Conservation (phyloP, 92 coral and sea anemone species). For the Palythoa grandiflora region DNA sequence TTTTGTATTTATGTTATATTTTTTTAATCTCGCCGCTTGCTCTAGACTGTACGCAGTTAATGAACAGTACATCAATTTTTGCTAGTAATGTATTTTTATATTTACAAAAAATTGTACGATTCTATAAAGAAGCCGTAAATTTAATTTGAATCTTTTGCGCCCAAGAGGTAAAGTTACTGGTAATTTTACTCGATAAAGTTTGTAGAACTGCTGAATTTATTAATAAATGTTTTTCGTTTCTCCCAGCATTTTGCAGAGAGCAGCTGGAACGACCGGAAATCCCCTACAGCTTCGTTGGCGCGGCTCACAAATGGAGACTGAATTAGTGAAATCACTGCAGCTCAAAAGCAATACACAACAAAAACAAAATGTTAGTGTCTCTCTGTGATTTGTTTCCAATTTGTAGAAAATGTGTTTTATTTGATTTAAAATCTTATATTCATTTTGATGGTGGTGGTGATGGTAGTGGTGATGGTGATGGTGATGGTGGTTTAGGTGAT, state of each 20-base stretch:
- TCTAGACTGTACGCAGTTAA: not conserved
- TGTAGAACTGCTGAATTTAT: not conserved
- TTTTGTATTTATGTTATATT: not conserved
- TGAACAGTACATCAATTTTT: no score
- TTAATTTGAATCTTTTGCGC: no score
- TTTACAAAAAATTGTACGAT: no score
- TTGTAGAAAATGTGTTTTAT: not conserved
- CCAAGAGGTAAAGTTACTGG: no score
- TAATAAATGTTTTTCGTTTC: not conserved
- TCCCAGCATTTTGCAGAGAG: constrained; percentile 25
- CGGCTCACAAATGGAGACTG: constrained; percentile 31
- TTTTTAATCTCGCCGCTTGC: not conserved
- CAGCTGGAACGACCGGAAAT: constrained; percentile 44
- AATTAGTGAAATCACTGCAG: constrained; percentile 31
- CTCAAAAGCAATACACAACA: not conserved
- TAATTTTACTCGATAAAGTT: not conserved
- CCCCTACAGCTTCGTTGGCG: constrained; percentile 24
- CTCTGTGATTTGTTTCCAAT: not conserved
- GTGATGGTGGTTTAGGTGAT: no score
- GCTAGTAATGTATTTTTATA: no score
- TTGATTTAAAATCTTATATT: not conserved
- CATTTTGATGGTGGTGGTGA: no score
- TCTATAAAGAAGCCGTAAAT: no score
- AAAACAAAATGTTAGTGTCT: constrained; percentile 17
- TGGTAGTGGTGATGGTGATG: no score